Percentiles rank a stretch among this genome's conserved stretches.
phyloP scores from a whole-genome alignment of 1,140 invertebrate species.

The Macrobrachium rosenbergii region DNA sequence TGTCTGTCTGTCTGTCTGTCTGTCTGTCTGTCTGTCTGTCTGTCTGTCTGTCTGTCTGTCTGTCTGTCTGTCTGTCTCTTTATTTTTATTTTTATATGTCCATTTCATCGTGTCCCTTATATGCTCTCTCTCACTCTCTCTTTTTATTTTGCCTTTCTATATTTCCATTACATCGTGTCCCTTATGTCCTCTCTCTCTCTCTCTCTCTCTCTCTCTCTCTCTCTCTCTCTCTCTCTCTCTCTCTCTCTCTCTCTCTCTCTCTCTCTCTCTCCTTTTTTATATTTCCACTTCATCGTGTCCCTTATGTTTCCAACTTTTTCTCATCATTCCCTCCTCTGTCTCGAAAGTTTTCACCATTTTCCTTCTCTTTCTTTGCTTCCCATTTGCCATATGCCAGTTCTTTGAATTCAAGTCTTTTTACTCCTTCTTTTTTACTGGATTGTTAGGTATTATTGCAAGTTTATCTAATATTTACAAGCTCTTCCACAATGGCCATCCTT shows the following conservation, averaged over 20 bases:
- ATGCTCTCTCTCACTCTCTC: background rate
- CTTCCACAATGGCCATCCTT: too few relatives aligned
- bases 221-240: background rate
- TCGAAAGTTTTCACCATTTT: background rate
- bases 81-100: background rate
- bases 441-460: too few relatives aligned
- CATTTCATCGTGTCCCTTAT: background rate
- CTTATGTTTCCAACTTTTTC: too few relatives aligned
- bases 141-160: background rate
- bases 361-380: conserved; percentile 8
- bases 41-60: background rate
- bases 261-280: background rate
- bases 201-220: background rate
- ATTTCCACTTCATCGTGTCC: background rate
- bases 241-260: background rate
- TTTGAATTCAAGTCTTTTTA: too few relatives aligned
- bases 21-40: background rate
- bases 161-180: too few relatives aligned
- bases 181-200: background rate
- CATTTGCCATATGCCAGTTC: too few relatives aligned
- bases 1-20: background rate
- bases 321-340: background rate
- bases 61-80: background rate
- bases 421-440: too few relatives aligned
- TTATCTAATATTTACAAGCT: too few relatives aligned